phyloP scores from a whole-genome alignment of 2,888 invertebrate genomes.

The Pelosia muscerda region DNA sequence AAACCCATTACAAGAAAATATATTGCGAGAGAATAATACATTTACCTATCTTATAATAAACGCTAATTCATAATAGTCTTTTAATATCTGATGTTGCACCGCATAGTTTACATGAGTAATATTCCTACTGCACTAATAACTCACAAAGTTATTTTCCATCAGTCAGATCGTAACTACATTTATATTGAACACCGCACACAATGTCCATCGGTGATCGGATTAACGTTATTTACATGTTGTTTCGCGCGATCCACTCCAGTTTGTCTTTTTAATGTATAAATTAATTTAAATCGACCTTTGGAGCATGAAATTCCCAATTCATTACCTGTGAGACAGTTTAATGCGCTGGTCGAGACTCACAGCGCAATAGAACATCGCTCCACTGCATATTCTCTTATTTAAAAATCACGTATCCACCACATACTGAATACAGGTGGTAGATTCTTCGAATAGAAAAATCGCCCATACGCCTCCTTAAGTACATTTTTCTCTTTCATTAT shows the following conservation, averaged over 20 bases:
- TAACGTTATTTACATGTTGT: conserved; percentile 76
- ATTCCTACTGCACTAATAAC: neutral
- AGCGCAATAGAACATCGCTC: conserved; percentile 64
- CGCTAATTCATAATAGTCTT: too few species aligned
- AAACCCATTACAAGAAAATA: too few species aligned
- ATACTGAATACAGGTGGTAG: conserved; percentile 69
- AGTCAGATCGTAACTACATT: conserved; percentile 8
- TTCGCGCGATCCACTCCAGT: conserved; percentile 63
- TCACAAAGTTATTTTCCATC: neutral
- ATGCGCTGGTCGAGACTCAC: conserved; percentile 64
- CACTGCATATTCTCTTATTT: conserved; percentile 64
- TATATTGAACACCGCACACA: conserved; percentile 38
- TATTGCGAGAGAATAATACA: too few species aligned
- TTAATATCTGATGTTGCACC: neutral
- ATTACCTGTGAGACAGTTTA: conserved; percentile 78
- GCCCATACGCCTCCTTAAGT: conserved; percentile 55
- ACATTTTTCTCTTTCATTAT: conserved; percentile 72
- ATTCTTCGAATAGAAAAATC: conserved; percentile 72
- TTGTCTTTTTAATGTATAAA: conserved; percentile 79
- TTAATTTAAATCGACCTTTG: conserved; percentile 83
- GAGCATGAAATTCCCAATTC: conserved; percentile 80
- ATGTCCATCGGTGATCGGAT: conserved; percentile 68
- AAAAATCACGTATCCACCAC: conserved; percentile 45
- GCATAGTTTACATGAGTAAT: neutral
- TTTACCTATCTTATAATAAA: too few species aligned